phyloP scores from a whole-genome alignment of 2,113 vertebrate species.

The Gambusia holbrooki region DNA sequence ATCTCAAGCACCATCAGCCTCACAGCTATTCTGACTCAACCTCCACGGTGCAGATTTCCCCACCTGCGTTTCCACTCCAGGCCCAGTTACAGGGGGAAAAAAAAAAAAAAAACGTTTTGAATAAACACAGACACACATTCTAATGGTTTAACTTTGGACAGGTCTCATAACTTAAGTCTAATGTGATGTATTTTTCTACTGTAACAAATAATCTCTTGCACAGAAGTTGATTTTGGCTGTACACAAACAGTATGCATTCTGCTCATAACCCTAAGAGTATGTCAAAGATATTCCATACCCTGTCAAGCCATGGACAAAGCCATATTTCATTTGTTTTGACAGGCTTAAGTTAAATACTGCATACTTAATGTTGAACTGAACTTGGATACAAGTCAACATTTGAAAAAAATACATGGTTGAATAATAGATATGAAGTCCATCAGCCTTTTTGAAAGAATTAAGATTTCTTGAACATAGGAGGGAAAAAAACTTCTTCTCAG shows the following conservation, averaged over 20 bases:
- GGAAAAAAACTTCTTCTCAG: background rate
- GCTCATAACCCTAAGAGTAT: constrained; percentile 26
- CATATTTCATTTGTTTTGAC: constrained; percentile 26
- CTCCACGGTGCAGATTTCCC: constrained; percentile 38
- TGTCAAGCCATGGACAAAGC: constrained; percentile 23
- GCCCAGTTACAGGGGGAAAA: constrained; percentile 18
- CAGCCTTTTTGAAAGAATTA: background rate
- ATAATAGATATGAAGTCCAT: background rate
- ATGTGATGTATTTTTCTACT: constrained; percentile 36
- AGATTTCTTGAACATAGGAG: background rate
- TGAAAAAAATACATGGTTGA: background rate
- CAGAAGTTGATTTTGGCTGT: constrained; percentile 60
- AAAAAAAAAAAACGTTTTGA: constrained; percentile 24
- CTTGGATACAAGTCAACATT: constrained; percentile 2
- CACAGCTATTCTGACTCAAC: constrained; percentile 34
- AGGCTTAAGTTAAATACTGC: constrained; percentile 17
- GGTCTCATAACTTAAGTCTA: constrained; percentile 33
- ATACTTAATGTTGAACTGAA: constrained; percentile 1
- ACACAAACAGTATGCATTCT: constrained; percentile 6
- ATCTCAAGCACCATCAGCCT: constrained; percentile 54
- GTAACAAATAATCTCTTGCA: constrained; percentile 58
- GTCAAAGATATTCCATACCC: constrained; percentile 11
- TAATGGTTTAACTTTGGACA: constrained; percentile 29
- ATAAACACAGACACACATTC: constrained; percentile 6
- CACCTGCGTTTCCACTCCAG: constrained; percentile 48